Percentiles rank a stretch among this genome's conserved stretches.
These are phyloP conservation scores for Planococcus citri DNA, from an alignment of 1,140 invertebrate genomes.

Conservation along the genomic window DNA sequence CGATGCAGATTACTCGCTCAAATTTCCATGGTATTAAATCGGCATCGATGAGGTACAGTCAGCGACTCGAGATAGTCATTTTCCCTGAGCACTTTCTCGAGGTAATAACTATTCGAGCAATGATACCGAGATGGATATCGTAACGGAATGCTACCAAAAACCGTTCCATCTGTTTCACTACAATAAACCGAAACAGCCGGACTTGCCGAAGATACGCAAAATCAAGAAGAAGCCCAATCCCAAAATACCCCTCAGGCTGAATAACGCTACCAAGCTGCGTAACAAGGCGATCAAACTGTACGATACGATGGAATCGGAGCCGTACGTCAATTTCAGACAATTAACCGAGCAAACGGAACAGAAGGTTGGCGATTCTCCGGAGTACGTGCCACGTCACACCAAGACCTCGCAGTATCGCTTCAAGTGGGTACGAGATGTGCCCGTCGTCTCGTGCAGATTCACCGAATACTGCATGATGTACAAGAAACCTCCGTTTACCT, in stretches of 20 bases:
- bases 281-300: background rate
- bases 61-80: too few relatives aligned
- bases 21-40: too few relatives aligned
- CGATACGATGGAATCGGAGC: background rate
- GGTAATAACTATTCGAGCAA: background rate
- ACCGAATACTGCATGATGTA: background rate
- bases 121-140: background rate
- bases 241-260: background rate
- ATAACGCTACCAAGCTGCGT: conserved; percentile 7
- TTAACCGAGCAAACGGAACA: background rate
- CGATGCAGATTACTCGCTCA: too few relatives aligned
- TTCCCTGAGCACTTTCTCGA: background rate
- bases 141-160: background rate
- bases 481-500: conserved; percentile 2
- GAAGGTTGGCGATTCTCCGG: background rate
- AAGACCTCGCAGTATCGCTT: background rate
- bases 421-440: background rate
- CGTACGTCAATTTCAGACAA: background rate
- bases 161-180: background rate
- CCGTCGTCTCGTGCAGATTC: background rate
- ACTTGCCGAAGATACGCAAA: background rate
- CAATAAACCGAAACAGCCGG: background rate
- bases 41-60: too few relatives aligned
- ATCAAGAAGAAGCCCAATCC: background rate
- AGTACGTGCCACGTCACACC: background rate